Evolutionary conservation across 2,888 invertebrate genomes (phyloP), one percentile per base, ranked within the genome.

Genomic region (Melieria omissa): DNA sequence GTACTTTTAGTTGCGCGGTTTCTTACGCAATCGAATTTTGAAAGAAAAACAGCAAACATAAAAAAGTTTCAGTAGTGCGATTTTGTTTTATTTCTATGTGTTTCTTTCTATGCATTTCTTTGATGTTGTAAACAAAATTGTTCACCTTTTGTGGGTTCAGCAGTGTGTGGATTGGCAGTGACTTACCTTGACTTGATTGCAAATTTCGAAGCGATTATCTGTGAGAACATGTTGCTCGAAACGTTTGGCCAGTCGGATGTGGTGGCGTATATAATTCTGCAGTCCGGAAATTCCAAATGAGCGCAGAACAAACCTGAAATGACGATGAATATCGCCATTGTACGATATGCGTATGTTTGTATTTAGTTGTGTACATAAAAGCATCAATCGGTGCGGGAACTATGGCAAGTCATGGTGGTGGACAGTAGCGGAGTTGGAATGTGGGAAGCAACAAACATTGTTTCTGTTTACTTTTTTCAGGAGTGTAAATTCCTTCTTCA

Each of bases 231-330:
- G 89, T 64, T 89, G 88, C 85, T 96, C 97, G 85, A 98, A 98
- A 78, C 92, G 90, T 87, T 97, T 97, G 12, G 98, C 98, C 77
- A 98, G 89, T 79, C 92, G 90, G 80, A 95, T 93, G 84, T 98
- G 98, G 85, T 94, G 93, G 75, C 99, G 90, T 75, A 99, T 96
- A 84, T 99, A 98, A 71, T 92, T 91, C 86, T 97, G 97, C 63
- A 99, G 88, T 0, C 98, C 98, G 73, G 94, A 93, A 79, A 99
- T 94, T 29, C 99, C 99, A 83, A 96, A 98, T 81, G 92, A 93
- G 75, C 99, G 89, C 80, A 99, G 89, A 77, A 99, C 98, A 87
- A 99, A 99, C 87, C 87, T 86, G 57, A 64, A 74, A 69, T 44
- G 45, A 66, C 7, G 42, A 58, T 16, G 67, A 71, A 65, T 71